These are phyloP conservation scores for Xestia ashworthii DNA, from an alignment of 2,888 invertebrate species.

Conservation along the genomic window DNA sequence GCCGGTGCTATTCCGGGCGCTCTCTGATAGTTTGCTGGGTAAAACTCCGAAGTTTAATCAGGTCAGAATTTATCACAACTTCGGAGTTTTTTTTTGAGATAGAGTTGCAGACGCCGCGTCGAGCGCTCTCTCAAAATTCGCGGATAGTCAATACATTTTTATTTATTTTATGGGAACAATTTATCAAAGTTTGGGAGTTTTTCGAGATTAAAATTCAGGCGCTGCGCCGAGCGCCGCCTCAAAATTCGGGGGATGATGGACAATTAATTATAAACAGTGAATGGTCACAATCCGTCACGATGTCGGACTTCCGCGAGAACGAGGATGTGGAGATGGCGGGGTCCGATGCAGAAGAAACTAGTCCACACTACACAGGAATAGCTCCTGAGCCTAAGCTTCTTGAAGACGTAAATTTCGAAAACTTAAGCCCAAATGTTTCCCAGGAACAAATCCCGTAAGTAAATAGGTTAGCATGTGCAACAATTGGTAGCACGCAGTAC, in stretches of 20 bases:
- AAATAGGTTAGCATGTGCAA: constrained; percentile 5
- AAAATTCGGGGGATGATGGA: neutral
- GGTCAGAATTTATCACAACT: neutral
- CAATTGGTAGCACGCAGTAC: constrained; percentile 2
- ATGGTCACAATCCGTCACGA: neutral
- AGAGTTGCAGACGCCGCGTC: neutral
- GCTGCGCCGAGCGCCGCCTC: neutral
- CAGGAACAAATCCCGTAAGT: constrained; percentile 15
- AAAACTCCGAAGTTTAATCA: too few species aligned
- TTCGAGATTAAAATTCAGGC: neutral
- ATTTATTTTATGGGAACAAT: neutral
- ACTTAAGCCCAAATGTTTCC: neutral
- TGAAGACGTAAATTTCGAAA: constrained; percentile 5
- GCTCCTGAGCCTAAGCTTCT: neutral
- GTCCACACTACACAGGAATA: neutral
- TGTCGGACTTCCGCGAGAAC: constrained; percentile 14
- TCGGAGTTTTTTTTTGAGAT: neutral
- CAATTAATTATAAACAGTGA: neutral
- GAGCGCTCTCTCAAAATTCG: neutral
- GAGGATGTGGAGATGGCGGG: neutral
- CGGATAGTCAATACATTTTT: neutral
- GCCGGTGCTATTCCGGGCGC: neutral
- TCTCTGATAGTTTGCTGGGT: neutral
- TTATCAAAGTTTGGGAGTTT: neutral
- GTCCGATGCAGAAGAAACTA: neutral